Base-by-base conservation (phyloP, 2,888 invertebrate genomes). In the Eucera pruinosa region DNA sequence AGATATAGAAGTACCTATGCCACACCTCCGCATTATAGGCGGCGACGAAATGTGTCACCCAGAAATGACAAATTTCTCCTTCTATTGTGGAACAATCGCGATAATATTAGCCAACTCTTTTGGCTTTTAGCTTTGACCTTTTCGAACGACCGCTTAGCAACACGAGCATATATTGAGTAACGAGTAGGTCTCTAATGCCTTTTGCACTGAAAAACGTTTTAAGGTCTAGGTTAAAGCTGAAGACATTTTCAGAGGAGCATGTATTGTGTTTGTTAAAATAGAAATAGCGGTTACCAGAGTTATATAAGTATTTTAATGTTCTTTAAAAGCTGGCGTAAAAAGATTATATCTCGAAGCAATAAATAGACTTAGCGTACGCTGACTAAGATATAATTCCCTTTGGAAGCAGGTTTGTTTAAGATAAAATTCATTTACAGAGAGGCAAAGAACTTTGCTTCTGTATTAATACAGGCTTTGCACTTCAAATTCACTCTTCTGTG, bases 21-120 rank as follows among this genome's bases (percentile, higher is more conserved):
- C 50, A 43, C 39, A 23, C n/a, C n/a, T n/a, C 52, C 13, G 30
- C 45, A 36, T 54, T 57, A n/a, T 33, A 30, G 20, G 23, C 36
- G 43, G 23, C 47, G 47, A 61, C 36, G 52, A 52, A 41, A 43
- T 30, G 30, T 60, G 70, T 58, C 72, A 58, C 11, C 43, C 39
- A 57, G 45, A 67, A 77, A 62, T 77, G 62, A 77, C 73, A 73
- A 76, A 76, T 64, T 74, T 54, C 36, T 18, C 15, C 7, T 13
- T 36, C 57, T 50, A 77, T 68, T 77, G 55, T 20, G 36, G 30
- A 43, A 67, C 57, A 50, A 74, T 67, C 74, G 43, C 45, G 55
- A 67, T 62, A 61, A 50, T 67, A 13, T 18, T 30, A 27, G 55
- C 64, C 25, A n/a, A 43, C 65, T 74, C 62, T 50, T 67, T 64